These are phyloP conservation scores for Clunio marinus DNA, from an alignment of 2,888 invertebrate genomes.

Conservation along the genomic window DNA sequence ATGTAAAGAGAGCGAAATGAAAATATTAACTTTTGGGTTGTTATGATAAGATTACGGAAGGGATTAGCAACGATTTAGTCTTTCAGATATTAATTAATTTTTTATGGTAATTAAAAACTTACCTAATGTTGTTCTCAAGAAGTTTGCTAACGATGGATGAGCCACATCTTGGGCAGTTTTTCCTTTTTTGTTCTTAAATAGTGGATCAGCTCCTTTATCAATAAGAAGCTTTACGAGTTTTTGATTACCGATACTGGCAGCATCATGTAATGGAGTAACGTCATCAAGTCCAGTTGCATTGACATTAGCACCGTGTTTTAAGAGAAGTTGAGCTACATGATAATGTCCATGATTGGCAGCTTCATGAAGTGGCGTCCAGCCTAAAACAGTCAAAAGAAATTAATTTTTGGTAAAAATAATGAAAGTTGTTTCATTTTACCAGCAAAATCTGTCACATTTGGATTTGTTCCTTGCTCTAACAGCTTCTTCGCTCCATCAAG, in stretches of 20 bases:
- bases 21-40: too few relatives aligned
- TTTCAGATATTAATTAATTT: background rate
- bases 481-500: constrained; percentile 68
- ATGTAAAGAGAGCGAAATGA: too few relatives aligned
- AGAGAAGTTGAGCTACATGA: constrained; percentile 64
- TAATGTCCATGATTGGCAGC: constrained; percentile 76
- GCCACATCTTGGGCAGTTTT: constrained; percentile 69
- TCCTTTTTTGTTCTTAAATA: constrained; percentile 64
- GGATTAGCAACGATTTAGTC: background rate
- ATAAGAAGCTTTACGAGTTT: constrained; percentile 67
- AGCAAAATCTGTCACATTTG: constrained; percentile 73
- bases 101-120: constrained; percentile 44
- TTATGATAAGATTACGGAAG: background rate
- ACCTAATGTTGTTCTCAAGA: constrained; percentile 58
- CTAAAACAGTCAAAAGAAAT: constrained; percentile 49
- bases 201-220: constrained; percentile 68
- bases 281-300: constrained; percentile 74
- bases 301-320: constrained; percentile 71
- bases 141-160: constrained; percentile 55
- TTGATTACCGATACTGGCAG: constrained; percentile 67
- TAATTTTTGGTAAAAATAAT: constrained; percentile 43
- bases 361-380: constrained; percentile 82
- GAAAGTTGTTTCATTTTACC: constrained; percentile 59
- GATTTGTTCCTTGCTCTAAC: constrained; percentile 69
- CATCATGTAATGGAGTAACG: constrained; percentile 79